Conservation (phyloP, 2,113 vertebrate genomes). For the Sorex araneus region DNA sequence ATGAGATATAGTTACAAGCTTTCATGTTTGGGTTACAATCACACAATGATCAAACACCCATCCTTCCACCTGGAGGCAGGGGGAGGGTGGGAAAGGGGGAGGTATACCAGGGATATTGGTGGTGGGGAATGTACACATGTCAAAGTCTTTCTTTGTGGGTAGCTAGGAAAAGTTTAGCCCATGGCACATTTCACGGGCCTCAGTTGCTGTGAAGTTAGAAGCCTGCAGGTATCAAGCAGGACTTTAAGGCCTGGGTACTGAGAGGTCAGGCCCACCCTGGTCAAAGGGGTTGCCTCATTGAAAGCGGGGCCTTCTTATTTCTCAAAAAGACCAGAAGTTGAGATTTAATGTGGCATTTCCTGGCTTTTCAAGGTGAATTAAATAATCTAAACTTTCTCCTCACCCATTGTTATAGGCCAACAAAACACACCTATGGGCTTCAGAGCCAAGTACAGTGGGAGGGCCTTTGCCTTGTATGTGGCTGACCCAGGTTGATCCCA, state of each 20-base stretch:
- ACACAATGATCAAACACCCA: too few relatives aligned
- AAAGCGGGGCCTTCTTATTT: not conserved
- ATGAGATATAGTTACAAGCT: too few relatives aligned
- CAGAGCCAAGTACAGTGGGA: too few relatives aligned
- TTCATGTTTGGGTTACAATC: too few relatives aligned
- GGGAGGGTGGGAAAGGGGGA: too few relatives aligned
- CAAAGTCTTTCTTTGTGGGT: slow-evolving; percentile 52
- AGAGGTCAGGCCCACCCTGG: not conserved
- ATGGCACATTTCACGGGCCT: not conserved
- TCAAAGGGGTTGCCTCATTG: not conserved
- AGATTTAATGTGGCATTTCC: slow-evolving; percentile 55
- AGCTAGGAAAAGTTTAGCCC: not conserved
- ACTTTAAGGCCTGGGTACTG: not conserved
- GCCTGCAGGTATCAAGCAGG: not conserved
- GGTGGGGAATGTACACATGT: too few relatives aligned
- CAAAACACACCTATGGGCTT: not conserved
- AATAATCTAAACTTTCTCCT: not conserved
- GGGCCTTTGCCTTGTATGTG: too few relatives aligned
- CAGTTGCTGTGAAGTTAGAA: not conserved
- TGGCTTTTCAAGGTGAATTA: slow-evolving; percentile 54
- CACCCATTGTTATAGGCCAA: slow-evolving; percentile 24
- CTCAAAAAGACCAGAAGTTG: slow-evolving; percentile 51
- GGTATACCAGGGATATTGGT: too few relatives aligned
- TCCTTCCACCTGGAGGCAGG: too few relatives aligned
- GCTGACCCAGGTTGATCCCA: too few relatives aligned